phyloP scores from a whole-genome alignment of 2,888 invertebrate genomes.

The Desoria tigrina region DNA sequence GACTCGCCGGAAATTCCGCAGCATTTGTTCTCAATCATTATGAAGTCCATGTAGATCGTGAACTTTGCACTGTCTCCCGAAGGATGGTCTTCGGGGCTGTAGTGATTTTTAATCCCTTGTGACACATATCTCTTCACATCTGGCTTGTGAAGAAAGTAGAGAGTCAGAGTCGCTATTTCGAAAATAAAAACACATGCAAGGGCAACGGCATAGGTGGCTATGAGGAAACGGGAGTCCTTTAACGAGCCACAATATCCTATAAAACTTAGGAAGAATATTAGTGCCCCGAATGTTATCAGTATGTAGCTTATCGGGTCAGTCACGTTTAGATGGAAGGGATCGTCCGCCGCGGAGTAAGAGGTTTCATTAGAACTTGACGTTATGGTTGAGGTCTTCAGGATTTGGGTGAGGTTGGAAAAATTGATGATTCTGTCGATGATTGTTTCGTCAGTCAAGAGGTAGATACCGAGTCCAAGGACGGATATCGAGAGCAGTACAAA shows the following conservation, averaged over 20 bases:
- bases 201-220: conserved; percentile 59
- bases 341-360: neutral
- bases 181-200: conserved; percentile 28
- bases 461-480: conserved; percentile 28
- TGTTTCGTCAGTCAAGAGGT: conserved; percentile 17
- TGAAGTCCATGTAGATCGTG: conserved; percentile 25
- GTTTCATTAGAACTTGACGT: neutral
- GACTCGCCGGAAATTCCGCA: conserved; percentile 31
- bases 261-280: conserved; percentile 71
- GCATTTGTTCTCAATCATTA: conserved; percentile 33
- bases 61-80: conserved; percentile 13
- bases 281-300: conserved; percentile 67
- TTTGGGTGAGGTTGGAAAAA: conserved; percentile 8
- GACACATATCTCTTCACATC: conserved; percentile 11
- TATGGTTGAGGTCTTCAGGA: neutral
- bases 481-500: conserved; percentile 22
- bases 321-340: neutral
- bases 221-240: conserved; percentile 67
- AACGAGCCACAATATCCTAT: conserved; percentile 71
- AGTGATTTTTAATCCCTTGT: conserved; percentile 12
- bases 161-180: conserved; percentile 30
- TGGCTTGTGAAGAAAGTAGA: conserved; percentile 26
- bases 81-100: conserved; percentile 13
- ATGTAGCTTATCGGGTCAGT: conserved; percentile 67
- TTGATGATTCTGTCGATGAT: conserved; percentile 8